phyloP scores from a whole-genome alignment of 1,140 invertebrate species.

The Hyphantria cunea region DNA sequence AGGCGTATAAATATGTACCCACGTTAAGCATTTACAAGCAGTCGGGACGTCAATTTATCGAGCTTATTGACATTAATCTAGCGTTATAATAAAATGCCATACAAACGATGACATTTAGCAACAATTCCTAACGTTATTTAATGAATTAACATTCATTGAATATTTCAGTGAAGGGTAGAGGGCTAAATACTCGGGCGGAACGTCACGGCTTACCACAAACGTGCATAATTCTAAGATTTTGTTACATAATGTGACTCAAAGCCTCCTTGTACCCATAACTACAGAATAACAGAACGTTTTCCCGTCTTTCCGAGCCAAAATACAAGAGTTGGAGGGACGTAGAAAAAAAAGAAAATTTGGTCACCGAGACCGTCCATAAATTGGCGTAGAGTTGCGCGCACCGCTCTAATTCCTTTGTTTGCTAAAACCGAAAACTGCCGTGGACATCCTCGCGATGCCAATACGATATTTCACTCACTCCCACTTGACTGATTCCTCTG shows the following conservation, averaged over 20 bases:
- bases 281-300: slow-evolving; percentile 36
- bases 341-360: slow-evolving; percentile 56
- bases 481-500: slow-evolving; percentile 52
- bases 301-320: slow-evolving; percentile 31
- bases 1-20: slow-evolving; percentile 16
- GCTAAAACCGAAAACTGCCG: slow-evolving; percentile 62
- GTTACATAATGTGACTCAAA: slow-evolving; percentile 32
- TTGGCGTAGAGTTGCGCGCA: slow-evolving; percentile 48
- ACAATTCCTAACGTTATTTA: slow-evolving; percentile 23
- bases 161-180: slow-evolving; percentile 14
- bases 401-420: slow-evolving; percentile 71
- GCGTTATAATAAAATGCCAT: slow-evolving; percentile 17
- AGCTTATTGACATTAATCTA: slow-evolving; percentile 22
- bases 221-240: slow-evolving; percentile 28
- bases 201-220: slow-evolving; percentile 14
- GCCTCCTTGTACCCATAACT: slow-evolving; percentile 26
- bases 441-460: slow-evolving; percentile 40
- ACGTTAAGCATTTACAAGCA: slow-evolving; percentile 22
- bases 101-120: slow-evolving; percentile 9
- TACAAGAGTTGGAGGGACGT: slow-evolving; percentile 35
- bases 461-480: slow-evolving; percentile 66
- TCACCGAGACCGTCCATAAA: slow-evolving; percentile 60
- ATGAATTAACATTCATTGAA: slow-evolving; percentile 28
- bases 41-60: slow-evolving; percentile 20
- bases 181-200: slow-evolving; percentile 11